phyloP scores from a whole-genome alignment of 2,113 vertebrate genomes.

The Aepyceros melampus region DNA sequence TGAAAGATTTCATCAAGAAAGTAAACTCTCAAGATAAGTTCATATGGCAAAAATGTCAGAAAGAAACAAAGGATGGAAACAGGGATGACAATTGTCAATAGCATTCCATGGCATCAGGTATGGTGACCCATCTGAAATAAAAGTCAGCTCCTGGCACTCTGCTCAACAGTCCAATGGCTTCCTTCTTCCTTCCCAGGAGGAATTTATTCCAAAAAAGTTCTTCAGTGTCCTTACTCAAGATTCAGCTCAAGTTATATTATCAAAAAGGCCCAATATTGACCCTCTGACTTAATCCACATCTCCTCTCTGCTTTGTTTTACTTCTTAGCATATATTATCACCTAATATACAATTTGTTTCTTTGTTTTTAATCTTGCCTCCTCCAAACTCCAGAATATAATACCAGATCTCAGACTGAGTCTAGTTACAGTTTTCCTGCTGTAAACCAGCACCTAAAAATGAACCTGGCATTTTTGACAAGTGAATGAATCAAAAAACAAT shows the following conservation, averaged over 20 bases:
- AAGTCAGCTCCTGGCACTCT: not conserved
- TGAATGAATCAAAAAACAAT: not conserved
- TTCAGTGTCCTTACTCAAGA: not conserved
- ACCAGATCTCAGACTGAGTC: not conserved
- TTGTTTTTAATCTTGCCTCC: not conserved
- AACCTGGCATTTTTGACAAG: not conserved
- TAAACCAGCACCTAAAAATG: not conserved
- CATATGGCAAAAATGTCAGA: not conserved
- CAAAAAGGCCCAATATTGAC: not conserved
- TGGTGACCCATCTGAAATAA: not conserved
- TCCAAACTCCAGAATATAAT: not conserved
- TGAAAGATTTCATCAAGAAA: constrained; percentile 37
- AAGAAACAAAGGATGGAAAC: not conserved
- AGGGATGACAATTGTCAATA: not conserved
- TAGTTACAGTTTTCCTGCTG: not conserved
- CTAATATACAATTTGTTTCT: not conserved
- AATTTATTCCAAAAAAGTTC: not conserved
- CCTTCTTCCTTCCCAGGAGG: not conserved
- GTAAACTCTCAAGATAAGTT: not conserved
- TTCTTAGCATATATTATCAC: not conserved
- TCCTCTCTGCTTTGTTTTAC: not conserved
- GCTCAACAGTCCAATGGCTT: not conserved
- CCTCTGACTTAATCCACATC: not conserved
- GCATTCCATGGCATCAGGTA: not conserved
- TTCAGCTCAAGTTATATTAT: not conserved